Evolutionary conservation across 92 coral and sea anemone genomes (phyloP).

Genomic region (Porites evermanni): DNA sequence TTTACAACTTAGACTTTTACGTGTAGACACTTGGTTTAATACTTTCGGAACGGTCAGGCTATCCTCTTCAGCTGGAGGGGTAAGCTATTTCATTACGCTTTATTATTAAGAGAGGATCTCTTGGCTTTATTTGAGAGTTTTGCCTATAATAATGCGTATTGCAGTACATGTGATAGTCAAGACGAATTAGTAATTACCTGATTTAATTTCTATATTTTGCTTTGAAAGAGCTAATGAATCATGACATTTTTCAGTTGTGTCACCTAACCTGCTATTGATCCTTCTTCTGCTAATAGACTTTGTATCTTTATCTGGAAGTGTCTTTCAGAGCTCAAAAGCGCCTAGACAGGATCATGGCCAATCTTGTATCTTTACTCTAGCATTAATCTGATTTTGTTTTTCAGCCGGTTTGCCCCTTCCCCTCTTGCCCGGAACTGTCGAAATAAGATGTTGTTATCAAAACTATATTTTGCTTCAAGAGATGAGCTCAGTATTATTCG

Average conservation of each 20-base stretch:
- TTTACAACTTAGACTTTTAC: neutral
- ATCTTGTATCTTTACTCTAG: slow-evolving; percentile 25
- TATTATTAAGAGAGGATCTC: too few species aligned
- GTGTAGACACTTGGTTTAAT: neutral
- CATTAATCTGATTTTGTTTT: neutral
- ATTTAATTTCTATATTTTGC: neutral
- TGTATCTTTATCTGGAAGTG: too few species aligned
- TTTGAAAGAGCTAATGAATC: neutral
- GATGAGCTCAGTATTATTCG: too few species aligned
- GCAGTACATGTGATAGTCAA: too few species aligned
- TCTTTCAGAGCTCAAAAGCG: neutral
- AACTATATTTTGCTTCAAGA: too few species aligned
- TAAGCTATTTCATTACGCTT: neutral
- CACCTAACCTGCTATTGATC: neutral
- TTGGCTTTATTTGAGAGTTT: neutral
- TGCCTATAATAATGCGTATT: too few species aligned
- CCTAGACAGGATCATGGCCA: slow-evolving; percentile 3
- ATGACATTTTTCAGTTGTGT: too few species aligned
- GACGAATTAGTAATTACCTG: too few species aligned
- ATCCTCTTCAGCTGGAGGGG: neutral
- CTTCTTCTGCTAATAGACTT: neutral
- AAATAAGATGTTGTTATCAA: too few species aligned
- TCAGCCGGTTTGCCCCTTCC: neutral
- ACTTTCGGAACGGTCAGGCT: too few species aligned
- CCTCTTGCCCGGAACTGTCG: neutral